A percentile compares a stretch with the other conserved stretches of the same genome.
Evolutionary conservation across 2,888 invertebrate species (phyloP).

Genomic region (Netelia melanura): DNA sequence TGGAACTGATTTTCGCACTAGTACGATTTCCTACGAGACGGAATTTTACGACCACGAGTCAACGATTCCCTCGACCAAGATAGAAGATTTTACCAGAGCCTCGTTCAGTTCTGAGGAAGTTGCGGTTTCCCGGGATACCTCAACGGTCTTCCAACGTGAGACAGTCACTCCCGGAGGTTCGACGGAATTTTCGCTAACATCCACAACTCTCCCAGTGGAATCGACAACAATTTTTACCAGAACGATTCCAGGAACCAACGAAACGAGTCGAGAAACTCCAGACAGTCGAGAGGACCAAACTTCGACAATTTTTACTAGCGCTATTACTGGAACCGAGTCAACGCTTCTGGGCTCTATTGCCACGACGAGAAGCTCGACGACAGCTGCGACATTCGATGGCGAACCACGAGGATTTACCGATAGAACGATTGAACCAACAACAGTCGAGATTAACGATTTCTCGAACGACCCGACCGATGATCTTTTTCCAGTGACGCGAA

Average conservation of each 20-base stretch:
- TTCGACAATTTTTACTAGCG: conserved; percentile 31
- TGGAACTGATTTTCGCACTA: not conserved
- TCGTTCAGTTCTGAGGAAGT: conserved; percentile 57
- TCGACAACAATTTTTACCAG: not conserved
- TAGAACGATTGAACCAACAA: conserved; percentile 46
- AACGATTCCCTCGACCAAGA: conserved; percentile 1
- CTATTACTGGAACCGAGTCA: not conserved
- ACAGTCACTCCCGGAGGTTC: conserved; percentile 22
- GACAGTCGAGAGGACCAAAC: conserved; percentile 8
- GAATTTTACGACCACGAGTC: conserved; percentile 8
- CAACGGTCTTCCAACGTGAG: conserved; percentile 62
- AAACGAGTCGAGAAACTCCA: conserved; percentile 31
- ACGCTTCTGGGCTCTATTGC: not conserved
- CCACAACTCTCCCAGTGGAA: not conserved
- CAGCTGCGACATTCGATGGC: not conserved
- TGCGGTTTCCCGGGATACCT: conserved; percentile 46
- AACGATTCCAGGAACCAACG: not conserved
- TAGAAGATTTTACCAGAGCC: conserved; percentile 16
- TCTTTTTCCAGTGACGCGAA: conserved; percentile 1
- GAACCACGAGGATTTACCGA: conserved; percentile 41
- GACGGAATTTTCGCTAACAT: not conserved
- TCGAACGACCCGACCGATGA: conserved; percentile 8
- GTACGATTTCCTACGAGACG: not conserved
- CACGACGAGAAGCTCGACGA: not conserved
- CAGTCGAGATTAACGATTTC: conserved; percentile 35